phyloP scores from a whole-genome alignment of 2,888 invertebrate species.

The Heliconius hortense region DNA sequence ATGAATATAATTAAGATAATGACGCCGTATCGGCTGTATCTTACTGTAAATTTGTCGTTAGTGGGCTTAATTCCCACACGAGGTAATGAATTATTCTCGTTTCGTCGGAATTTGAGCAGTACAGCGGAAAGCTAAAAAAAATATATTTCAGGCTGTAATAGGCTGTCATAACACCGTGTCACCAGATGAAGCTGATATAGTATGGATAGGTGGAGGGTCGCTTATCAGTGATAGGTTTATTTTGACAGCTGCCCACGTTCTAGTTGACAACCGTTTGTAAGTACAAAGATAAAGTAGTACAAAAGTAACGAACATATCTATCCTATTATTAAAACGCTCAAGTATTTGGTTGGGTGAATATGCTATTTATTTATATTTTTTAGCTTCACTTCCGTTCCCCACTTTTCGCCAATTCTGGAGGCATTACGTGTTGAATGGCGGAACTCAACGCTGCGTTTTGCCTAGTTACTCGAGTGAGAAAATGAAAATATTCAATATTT shows the following conservation, averaged over 20 bases:
- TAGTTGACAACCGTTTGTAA: conserved; percentile 26
- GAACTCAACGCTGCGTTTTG: neutral
- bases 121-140: neutral
- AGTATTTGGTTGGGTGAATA: neutral
- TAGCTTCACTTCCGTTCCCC: neutral
- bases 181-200: conserved; percentile 30
- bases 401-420: neutral
- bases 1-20: too few relatives aligned
- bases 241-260: conserved; percentile 50
- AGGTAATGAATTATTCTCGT: neutral
- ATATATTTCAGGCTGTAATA: conserved; percentile 39
- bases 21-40: too few relatives aligned
- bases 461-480: neutral
- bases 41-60: too few relatives aligned
- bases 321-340: neutral
- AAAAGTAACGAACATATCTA: neutral
- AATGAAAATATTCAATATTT: neutral
- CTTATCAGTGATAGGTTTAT: conserved; percentile 51
- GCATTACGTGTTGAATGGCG: neutral
- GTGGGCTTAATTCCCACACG: too few relatives aligned
- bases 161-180: conserved; percentile 33
- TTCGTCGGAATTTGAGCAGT: neutral
- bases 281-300: neutral
- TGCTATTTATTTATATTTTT: too few relatives aligned
- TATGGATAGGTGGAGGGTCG: conserved; percentile 52